These are phyloP conservation scores for Hippocampus mohnikei DNA, from an alignment of 2,113 vertebrate genomes.

Conservation along the genomic window DNA sequence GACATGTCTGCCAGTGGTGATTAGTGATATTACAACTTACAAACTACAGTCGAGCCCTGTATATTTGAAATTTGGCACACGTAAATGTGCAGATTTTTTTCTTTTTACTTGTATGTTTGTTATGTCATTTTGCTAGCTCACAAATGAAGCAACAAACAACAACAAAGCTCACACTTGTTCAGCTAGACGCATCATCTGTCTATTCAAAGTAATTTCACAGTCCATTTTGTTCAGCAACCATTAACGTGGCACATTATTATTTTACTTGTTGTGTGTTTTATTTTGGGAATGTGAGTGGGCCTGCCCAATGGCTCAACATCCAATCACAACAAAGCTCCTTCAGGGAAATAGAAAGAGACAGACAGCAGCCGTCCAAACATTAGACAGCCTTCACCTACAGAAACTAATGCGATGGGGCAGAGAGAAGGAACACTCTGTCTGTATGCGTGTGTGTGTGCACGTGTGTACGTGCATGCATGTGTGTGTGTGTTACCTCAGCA, in stretches of 20 bases:
- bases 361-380: conserved; percentile 56
- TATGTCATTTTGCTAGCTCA: too few relatives aligned
- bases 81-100: too few relatives aligned
- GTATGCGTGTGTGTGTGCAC: conserved; percentile 8
- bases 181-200: background rate
- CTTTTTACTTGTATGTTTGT: too few relatives aligned
- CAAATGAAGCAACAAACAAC: too few relatives aligned
- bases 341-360: conserved; percentile 29
- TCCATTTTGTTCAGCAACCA: background rate
- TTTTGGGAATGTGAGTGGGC: conserved; percentile 19
- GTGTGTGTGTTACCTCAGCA: conserved; percentile 81
- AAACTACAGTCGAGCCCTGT: too few relatives aligned
- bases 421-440: conserved; percentile 7
- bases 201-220: background rate
- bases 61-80: too few relatives aligned
- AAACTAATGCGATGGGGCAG: conserved; percentile 49
- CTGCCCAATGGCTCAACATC: conserved; percentile 21
- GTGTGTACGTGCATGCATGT: conserved; percentile 20
- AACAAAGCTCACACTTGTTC: background rate
- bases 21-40: too few relatives aligned
- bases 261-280: conserved; percentile 6
- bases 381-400: conserved; percentile 54
- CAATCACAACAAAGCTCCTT: conserved; percentile 25
- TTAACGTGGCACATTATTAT: background rate
- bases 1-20: too few relatives aligned